These are phyloP conservation scores for Cephalopachus bancanus DNA, from an alignment of 2,797 vertebrate genomes.

Conservation along the genomic window DNA sequence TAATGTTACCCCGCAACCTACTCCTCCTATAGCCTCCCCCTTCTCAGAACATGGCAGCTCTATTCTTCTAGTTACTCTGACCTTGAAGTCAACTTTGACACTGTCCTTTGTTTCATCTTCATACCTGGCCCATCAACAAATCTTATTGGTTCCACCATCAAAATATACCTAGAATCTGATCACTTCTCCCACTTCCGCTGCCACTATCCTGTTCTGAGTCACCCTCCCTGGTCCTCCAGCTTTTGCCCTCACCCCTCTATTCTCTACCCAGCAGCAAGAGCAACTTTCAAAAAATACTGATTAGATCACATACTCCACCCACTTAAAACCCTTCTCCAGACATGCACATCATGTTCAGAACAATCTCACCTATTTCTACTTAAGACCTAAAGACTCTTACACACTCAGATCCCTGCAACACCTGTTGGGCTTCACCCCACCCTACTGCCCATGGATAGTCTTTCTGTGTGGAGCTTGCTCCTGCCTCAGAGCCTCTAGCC, in stretches of 20 bases:
- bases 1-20: not conserved
- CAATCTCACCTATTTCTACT: not conserved
- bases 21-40: not conserved
- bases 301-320: not conserved
- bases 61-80: not conserved
- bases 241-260: not conserved
- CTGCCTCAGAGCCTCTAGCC: not conserved
- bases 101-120: not conserved
- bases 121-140: not conserved
- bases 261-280: not conserved
- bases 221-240: not conserved
- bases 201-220: not conserved
- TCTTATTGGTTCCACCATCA: not conserved
- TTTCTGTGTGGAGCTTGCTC: not conserved
- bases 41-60: not conserved
- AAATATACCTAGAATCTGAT: not conserved
- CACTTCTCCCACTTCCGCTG: not conserved
- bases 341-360: not conserved
- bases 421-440: not conserved
- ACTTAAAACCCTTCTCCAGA: not conserved
- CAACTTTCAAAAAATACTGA: not conserved
- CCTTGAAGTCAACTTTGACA: not conserved
- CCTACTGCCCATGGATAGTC: accelerated
- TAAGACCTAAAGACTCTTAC: not conserved
- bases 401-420: not conserved